Evolutionary conservation across 2,888 invertebrate species (phyloP), one percentile per base, ranked within the genome.

Genomic region (Zeuzera pyrina): DNA sequence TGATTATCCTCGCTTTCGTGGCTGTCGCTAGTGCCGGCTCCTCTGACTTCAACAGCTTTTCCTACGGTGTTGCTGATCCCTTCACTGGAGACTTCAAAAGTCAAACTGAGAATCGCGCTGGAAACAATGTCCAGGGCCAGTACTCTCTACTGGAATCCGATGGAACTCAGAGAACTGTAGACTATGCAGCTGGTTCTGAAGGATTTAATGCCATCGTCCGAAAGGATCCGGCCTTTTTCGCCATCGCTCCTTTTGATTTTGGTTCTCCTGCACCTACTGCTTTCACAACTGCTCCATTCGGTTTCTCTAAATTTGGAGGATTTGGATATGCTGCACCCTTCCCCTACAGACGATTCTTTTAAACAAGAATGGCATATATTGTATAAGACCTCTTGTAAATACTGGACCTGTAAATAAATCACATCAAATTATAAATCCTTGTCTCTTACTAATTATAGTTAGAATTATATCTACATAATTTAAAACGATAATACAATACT

Each of bases 151-250:
- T 74, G 36, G 86, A 86, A 41, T 56, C 86, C 15, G 86, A 86
- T 42, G 86, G 86, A 36, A 77, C 83, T 21, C 66, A 70, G 33
- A 73, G 86, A 33, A 85, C 74, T 8, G 86, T 86, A 0, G 85
- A 86, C 61, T 86, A 86, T 57, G 74, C 83, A n/a, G 85, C 86
- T 15, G 85, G 83, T 24, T 72, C 73, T 4, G 54, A 64, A 30
- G 86, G 86, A 6, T 86, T 86, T 71, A 86, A 86, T 64, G 86
- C 86, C 21, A 52, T 84, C 29, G 86, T 86, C 3, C 70, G 78
- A 48, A 84, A 83, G 36, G 84, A 83, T 63, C 84, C 86, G 2
- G 74, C 63, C 2, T 43, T 67, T 30, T 49, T 70, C 34, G 52
- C 56, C 34, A 51, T 67, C 19, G 46, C 62, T 15, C 46, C 51